These are phyloP conservation scores for Troides oblongomaculatus DNA, from an alignment of 2,888 invertebrate genomes.

Conservation along the genomic window DNA sequence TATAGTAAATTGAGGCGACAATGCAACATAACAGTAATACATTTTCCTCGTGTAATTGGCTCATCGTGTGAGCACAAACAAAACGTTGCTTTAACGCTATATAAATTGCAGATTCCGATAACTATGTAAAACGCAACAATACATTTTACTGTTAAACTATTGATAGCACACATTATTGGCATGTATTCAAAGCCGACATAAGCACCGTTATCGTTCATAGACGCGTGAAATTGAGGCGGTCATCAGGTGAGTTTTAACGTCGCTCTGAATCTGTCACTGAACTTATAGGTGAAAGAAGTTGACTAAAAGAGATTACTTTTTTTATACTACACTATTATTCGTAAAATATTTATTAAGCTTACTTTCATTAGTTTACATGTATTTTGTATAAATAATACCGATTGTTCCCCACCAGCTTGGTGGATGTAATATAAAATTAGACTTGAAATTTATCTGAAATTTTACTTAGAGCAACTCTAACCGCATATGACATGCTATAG, in stretches of 20 bases:
- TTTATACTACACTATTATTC: no score
- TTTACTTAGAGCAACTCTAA: no score
- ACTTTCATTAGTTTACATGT: no score
- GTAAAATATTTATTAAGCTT: no score
- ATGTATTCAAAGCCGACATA: constrained; percentile 53
- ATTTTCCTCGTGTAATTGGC: constrained; percentile 24
- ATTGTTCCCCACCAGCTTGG: no score
- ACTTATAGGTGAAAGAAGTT: neutral
- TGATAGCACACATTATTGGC: constrained; percentile 43
- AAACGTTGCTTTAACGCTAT: constrained; percentile 16
- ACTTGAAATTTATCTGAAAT: no score
- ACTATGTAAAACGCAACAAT: constrained; percentile 35
- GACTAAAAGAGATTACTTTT: neutral
- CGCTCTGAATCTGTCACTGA: constrained; percentile 17
- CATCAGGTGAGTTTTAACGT: neutral
- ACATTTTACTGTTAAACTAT: constrained; percentile 37
- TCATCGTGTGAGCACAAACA: constrained; percentile 21
- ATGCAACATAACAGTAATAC: constrained; percentile 13
- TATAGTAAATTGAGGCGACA: constrained; percentile 11
- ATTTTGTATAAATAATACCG: no score
- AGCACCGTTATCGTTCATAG: constrained; percentile 62
- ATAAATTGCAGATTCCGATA: constrained; percentile 22
- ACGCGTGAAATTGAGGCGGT: constrained; percentile 52
- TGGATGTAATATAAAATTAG: no score
- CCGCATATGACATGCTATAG: no score